Evolutionary conservation across 2,888 invertebrate genomes (phyloP).

Genomic region (Oscheius onirici): DNA sequence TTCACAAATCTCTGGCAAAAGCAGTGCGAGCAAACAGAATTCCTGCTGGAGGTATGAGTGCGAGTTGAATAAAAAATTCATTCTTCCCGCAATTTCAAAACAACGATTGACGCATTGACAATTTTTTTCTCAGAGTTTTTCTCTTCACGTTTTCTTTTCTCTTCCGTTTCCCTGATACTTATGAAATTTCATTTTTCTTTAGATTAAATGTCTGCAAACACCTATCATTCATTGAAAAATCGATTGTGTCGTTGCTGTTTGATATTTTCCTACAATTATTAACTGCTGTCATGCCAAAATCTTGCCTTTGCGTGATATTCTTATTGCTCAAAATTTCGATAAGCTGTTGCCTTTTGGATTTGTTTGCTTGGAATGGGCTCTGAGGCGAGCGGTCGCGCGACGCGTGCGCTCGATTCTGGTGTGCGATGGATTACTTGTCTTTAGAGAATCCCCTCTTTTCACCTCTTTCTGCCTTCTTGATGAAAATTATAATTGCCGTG

Average conservation of each 20-base stretch:
- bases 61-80: too few species aligned
- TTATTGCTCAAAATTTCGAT: slow-evolving; percentile 12
- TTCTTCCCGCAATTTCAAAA: too few species aligned
- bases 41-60: too few species aligned
- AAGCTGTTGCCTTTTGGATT: slow-evolving; percentile 18
- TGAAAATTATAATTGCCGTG: not conserved
- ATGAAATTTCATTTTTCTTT: too few species aligned
- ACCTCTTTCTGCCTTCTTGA: not conserved
- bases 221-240: too few species aligned
- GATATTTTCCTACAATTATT: not conserved
- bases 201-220: too few species aligned
- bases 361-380: slow-evolving; percentile 30
- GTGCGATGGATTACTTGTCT: slow-evolving; percentile 27
- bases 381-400: slow-evolving; percentile 20
- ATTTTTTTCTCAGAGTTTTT: too few species aligned
- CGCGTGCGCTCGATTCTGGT: slow-evolving; percentile 21
- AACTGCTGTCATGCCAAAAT: not conserved
- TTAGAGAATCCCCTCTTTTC: not conserved
- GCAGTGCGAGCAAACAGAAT: too few species aligned
- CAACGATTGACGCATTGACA: too few species aligned
- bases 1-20: too few species aligned
- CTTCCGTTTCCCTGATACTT: too few species aligned
- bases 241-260: not conserved
- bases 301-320: not conserved
- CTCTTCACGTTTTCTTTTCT: too few species aligned